Conservation (phyloP, 2,113 vertebrate genomes). For the Channa maculata region DNA sequence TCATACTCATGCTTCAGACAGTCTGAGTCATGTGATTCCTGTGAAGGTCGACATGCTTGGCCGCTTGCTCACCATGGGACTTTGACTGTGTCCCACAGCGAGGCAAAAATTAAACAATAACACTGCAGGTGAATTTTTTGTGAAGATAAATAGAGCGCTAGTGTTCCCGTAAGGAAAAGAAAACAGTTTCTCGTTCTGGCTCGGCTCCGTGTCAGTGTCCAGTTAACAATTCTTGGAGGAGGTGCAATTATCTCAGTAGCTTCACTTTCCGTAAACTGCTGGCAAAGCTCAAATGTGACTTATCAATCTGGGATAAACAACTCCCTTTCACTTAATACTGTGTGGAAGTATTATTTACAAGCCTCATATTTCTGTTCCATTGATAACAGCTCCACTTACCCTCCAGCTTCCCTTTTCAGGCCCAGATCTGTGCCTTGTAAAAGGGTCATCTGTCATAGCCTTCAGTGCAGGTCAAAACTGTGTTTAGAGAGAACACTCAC, state of each 20-base stretch:
- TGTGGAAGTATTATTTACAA: conserved; percentile 35
- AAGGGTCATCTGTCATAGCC: conserved; percentile 2
- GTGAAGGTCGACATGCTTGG: conserved; percentile 24
- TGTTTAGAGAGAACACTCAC: conserved; percentile 54
- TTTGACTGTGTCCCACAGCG: not conserved
- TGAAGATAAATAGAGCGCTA: conserved; percentile 14
- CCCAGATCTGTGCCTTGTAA: not conserved
- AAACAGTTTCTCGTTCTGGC: conserved; percentile 1
- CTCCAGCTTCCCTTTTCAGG: conserved; percentile 28
- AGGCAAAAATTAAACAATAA: conserved; percentile 54
- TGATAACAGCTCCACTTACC: conserved; percentile 17
- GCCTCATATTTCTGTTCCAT: conserved; percentile 25
- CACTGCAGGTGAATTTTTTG: conserved; percentile 27
- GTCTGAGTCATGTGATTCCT: conserved; percentile 61
- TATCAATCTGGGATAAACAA: conserved; percentile 33
- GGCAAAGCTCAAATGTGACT: conserved; percentile 9
- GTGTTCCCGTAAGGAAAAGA: conserved; percentile 36
- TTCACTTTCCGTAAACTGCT: conserved; percentile 29
- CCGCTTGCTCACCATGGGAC: conserved; percentile 9
- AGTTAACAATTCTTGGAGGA: not conserved
- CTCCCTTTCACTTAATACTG: not conserved
- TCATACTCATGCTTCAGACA: conserved; percentile 3
- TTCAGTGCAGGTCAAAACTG: conserved; percentile 4
- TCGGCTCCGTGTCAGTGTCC: not conserved
- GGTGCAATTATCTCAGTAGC: not conserved